Conservation (phyloP, 92 coral and sea anemone species). For the Nematostella vectensis region DNA sequence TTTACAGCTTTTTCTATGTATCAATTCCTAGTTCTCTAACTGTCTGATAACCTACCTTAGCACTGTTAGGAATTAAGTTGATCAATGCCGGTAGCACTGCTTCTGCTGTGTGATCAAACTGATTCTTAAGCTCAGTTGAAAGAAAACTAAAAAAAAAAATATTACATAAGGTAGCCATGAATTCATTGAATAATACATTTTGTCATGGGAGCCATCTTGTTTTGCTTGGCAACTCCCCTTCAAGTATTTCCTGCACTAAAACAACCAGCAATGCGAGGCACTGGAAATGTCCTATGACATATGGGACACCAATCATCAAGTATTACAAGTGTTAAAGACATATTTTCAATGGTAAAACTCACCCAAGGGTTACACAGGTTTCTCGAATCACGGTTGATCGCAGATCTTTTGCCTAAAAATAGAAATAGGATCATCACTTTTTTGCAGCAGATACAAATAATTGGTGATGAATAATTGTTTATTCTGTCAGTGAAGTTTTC, state of each 20-base stretch:
- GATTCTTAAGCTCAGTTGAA: slow-evolving; percentile 67
- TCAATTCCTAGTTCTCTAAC: neutral
- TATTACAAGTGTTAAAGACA: no score
- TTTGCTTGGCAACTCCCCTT: no score
- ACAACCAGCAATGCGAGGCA: no score
- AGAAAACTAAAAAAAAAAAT: slow-evolving; percentile 53
- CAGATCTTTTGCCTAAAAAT: slow-evolving; percentile 72
- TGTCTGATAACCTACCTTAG: slow-evolving; percentile 75
- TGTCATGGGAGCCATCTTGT: no score
- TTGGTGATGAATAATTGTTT: no score
- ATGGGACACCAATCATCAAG: no score
- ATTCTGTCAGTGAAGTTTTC: no score
- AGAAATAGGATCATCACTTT: neutral
- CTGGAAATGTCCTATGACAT: no score
- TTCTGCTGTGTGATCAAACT: slow-evolving; percentile 96
- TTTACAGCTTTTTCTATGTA: neutral
- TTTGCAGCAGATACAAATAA: no score
- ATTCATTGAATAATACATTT: no score
- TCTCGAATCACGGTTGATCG: slow-evolving; percentile 89
- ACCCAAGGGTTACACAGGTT: slow-evolving; percentile 91
- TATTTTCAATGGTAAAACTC: no score
- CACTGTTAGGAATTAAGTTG: slow-evolving; percentile 82
- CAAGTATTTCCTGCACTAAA: neutral
- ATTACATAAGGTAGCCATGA: neutral
- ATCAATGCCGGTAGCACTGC: slow-evolving; percentile 75